These are phyloP conservation scores for Chirona hameri DNA, from an alignment of 2,888 invertebrate genomes.

Conservation along the genomic window DNA sequence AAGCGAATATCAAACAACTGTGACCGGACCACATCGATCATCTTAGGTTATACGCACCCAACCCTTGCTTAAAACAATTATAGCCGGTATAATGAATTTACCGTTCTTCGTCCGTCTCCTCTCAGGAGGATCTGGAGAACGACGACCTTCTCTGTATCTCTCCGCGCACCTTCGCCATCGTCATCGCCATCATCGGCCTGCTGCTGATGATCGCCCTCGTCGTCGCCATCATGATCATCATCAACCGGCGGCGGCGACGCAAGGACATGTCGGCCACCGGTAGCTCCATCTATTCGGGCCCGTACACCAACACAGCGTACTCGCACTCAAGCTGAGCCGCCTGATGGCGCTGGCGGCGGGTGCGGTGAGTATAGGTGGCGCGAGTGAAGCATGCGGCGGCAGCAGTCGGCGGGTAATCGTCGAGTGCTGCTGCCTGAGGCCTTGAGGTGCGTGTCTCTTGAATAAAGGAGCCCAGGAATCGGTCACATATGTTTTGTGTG, in stretches of 20 bases:
- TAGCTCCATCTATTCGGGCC: slow-evolving; percentile 88
- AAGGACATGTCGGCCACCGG: slow-evolving; percentile 67
- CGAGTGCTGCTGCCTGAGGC: not conserved
- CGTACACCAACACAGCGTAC: slow-evolving; percentile 89
- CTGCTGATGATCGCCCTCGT: slow-evolving; percentile 85
- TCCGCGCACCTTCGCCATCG: slow-evolving; percentile 84
- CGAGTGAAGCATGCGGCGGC: not conserved
- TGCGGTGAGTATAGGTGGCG: not conserved
- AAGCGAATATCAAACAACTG: no score
- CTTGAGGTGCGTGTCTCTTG: not conserved
- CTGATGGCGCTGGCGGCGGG: slow-evolving; percentile 32
- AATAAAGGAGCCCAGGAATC: not conserved
- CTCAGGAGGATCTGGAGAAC: not conserved
- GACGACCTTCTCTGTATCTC: slow-evolving; percentile 69
- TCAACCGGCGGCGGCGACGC: slow-evolving; percentile 65
- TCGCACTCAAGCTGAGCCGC: slow-evolving; percentile 41
- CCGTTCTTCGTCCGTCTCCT: not conserved
- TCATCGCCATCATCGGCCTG: slow-evolving; percentile 83
- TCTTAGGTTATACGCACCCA: no score
- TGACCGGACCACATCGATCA: no score
- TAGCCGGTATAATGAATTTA: no score
- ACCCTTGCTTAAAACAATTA: no score
- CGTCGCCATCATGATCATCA: slow-evolving; percentile 75
- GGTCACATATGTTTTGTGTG: not conserved
- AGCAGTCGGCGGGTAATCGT: not conserved